Evolutionary conservation across 2,113 vertebrate genomes (phyloP), one percentile per base, ranked within the genome.

Genomic region (Poecile atricapillus): DNA sequence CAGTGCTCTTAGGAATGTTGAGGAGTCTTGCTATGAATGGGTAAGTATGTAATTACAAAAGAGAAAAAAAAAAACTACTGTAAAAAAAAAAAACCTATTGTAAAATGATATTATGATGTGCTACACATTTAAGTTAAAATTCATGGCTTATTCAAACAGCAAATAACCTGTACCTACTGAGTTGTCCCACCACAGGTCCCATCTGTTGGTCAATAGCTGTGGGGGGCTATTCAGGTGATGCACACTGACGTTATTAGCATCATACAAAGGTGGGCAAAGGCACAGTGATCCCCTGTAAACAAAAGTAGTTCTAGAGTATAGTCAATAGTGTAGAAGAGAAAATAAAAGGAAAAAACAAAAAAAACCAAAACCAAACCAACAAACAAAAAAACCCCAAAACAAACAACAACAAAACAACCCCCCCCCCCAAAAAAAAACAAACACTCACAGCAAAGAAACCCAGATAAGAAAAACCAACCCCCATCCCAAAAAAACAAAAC

Each of bases 311-410:
- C 15, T 55, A 28, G 64, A 68, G 8, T 31, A 14, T 53, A 59
- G 13, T 23, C 12, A 73, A 11, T 50, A 24, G 15, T 50, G 21
- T 10, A 74, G 33, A 81, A 62, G 28, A 65, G n/a, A 71, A 16
- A 79, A 79, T 50, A 79, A 59, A 71, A 80, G 2, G 2, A 70
- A 58, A 69, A 25, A 74, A 24, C 3, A 28, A 30, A 33, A 39
- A 5, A 44, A 15, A 8, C 28, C 5, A 13, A 5, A 44, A 15
- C 8, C 31, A 22, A n/a, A n/a, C 4, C 1, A 20, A 11, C 3
- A 65, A 69, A 64, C 64, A 25, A 4, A 25, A 28, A 55, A 39
- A 10, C 3, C 25, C 24, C 7, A 23, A 37, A 14, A 9, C 31
- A 47, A 69, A 37, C 13, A 15, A 15, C 9, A 21, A 23, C 25